Evolutionary conservation across 2,888 invertebrate genomes (phyloP), one percentile per base, ranked within the genome.

Genomic region (Drosophila limbata): DNA sequence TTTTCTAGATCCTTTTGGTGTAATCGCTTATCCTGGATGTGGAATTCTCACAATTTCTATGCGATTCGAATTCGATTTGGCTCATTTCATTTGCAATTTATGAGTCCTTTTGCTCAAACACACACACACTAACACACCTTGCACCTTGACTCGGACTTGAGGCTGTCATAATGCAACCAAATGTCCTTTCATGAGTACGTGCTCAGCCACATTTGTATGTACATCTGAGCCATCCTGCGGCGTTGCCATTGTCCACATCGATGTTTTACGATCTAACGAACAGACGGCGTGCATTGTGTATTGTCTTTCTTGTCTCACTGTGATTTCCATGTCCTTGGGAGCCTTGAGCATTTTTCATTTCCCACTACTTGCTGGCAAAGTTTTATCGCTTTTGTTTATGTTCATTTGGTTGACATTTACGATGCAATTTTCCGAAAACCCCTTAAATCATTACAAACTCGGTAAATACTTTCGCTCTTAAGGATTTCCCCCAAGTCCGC

Each of bases 41-140:
- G 33, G 47, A 25, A 4, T 17, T 17, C 31, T 50, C 31, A 42
- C 19, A 45, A 40, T 40, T 37, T 37, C 37, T 69, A 6, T 40
- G 47, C 17, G 33, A 67, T 72, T 65, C 71, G 69, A 51, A 89
- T 91, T 91, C 89, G 90, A 67, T 87, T 86, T 91, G 91, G 84
- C 89, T 90, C 90, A 91, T 90, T 91, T 91, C 79, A 85, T 89
- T 91, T 89, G 90, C 88, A 89, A 90, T 91, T 90, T 91, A 91
- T 90, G 89, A 72, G 80, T 65, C 47, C 45, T 72, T 50, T 65
- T 51, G 31, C 48, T 39, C n/a, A 35, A 6, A 19, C 17, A 15
- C n/a, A 28, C 25, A 48, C 28, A 42, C 40, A 53, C 40, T 9
- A 35, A 45, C 72, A 77, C 85, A 83, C 78, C 85, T 83, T 85